Conservation (phyloP, 2,797 vertebrate species). For the Pseudochirops corinnae region DNA sequence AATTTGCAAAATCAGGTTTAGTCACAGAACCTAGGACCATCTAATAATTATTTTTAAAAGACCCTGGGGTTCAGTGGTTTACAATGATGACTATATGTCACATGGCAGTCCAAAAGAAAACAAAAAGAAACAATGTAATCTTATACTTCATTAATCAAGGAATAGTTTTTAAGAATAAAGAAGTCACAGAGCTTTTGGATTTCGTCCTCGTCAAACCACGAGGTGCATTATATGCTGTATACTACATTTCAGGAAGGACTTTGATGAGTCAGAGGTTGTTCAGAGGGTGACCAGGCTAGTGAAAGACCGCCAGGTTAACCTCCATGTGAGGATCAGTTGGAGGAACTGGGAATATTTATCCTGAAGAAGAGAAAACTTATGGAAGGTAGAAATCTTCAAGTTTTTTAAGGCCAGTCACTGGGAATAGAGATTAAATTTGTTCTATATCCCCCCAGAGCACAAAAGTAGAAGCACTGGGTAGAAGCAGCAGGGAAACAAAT, state of each 20-base stretch:
- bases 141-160: not conserved
- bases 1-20: slow-evolving; percentile 76
- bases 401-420: not conserved
- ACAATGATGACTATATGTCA: not conserved
- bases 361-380: not conserved
- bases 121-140: not conserved
- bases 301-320: not conserved
- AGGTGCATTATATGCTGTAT: not conserved
- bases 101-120: not conserved
- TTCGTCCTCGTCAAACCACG: not conserved
- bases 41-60: not conserved
- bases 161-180: not conserved
- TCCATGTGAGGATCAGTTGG: not conserved
- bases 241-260: not conserved
- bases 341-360: not conserved
- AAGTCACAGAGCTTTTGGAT: not conserved
- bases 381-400: not conserved
- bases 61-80: not conserved
- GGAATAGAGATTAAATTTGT: not conserved
- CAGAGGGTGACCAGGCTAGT: not conserved
- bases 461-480: not conserved
- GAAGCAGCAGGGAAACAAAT: not conserved
- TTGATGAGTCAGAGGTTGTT: not conserved
- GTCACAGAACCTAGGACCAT: not conserved
- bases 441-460: not conserved